Evolutionary conservation across 1,140 invertebrate genomes (phyloP).

Genomic region (Lethocerus indicus): DNA sequence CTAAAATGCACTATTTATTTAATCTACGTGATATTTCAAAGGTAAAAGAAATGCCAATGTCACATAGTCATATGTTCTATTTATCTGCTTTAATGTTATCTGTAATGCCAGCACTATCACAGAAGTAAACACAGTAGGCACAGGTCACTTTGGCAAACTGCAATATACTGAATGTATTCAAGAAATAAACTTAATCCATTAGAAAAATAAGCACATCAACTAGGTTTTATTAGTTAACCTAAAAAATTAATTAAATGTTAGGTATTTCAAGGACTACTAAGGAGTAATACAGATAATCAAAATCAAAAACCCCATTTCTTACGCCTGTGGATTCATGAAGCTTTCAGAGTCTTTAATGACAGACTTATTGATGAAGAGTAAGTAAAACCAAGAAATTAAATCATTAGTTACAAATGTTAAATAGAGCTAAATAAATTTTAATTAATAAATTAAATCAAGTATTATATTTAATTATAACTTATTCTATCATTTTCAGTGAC

Average conservation of each 20-base stretch:
- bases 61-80: slow-evolving; percentile 9
- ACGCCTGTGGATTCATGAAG: slow-evolving; percentile 69
- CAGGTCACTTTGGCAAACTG: no score
- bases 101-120: no score
- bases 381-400: slow-evolving; percentile 14
- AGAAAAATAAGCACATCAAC: no score
- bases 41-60: slow-evolving; percentile 22
- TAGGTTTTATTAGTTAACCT: no score
- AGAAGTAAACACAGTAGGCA: no score
- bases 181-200: no score
- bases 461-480: neutral
- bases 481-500: slow-evolving; percentile 34
- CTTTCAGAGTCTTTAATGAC: slow-evolving; percentile 65
- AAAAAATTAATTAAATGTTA: slow-evolving; percentile 21
- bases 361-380: slow-evolving; percentile 57
- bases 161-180: no score
- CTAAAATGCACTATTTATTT: slow-evolving; percentile 78
- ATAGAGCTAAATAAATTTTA: neutral
- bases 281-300: slow-evolving; percentile 54
- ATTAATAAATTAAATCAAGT: neutral
- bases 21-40: slow-evolving; percentile 75
- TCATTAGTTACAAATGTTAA: neutral
- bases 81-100: no score
- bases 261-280: slow-evolving; percentile 54
- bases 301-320: slow-evolving; percentile 49